Conservation (phyloP, 1,140 invertebrate species). For the Ceratina calcarata region DNA sequence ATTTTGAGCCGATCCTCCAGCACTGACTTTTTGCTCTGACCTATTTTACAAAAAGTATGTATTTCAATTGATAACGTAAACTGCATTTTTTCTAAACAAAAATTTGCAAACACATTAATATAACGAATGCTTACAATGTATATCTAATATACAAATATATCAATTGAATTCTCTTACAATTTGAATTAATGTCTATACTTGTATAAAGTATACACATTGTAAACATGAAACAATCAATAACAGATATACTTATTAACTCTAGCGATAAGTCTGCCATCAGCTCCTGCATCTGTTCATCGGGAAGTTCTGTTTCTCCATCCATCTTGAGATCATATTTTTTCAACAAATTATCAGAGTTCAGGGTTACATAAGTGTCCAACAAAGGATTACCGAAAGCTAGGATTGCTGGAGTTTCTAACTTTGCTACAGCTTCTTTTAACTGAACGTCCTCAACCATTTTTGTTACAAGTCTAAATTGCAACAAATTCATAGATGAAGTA, state of each 20-base stretch:
- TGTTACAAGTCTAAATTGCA: background rate
- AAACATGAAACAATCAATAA: constrained; percentile 21
- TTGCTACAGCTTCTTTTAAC: constrained; percentile 52
- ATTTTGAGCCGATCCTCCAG: constrained; percentile 82
- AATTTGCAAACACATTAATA: background rate
- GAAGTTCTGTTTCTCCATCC: constrained; percentile 80
- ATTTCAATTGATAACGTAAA: background rate
- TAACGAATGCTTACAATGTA: constrained; percentile 26
- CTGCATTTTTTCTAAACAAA: background rate
- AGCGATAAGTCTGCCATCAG: constrained; percentile 68
- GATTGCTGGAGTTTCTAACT: constrained; percentile 65
- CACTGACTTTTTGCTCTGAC: constrained; percentile 55
- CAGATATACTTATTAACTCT: constrained; percentile 65
- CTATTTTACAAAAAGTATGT: constrained; percentile 34
- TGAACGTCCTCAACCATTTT: constrained; percentile 65
- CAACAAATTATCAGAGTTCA: constrained; percentile 79
- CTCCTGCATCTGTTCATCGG: constrained; percentile 69
- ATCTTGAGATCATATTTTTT: constrained; percentile 81
- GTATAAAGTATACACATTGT: constrained; percentile 28
- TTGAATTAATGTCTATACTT: constrained; percentile 2
- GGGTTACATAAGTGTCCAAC: constrained; percentile 82
- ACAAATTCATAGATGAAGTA: too few species aligned
- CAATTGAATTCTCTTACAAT: background rate
- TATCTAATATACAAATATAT: constrained; percentile 3
- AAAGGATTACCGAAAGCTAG: constrained; percentile 85